These are phyloP conservation scores for Sanderia malayensis DNA, from an alignment of 30 jellyfish, hydroid and myxozoan genomes.

Conservation along the genomic window DNA sequence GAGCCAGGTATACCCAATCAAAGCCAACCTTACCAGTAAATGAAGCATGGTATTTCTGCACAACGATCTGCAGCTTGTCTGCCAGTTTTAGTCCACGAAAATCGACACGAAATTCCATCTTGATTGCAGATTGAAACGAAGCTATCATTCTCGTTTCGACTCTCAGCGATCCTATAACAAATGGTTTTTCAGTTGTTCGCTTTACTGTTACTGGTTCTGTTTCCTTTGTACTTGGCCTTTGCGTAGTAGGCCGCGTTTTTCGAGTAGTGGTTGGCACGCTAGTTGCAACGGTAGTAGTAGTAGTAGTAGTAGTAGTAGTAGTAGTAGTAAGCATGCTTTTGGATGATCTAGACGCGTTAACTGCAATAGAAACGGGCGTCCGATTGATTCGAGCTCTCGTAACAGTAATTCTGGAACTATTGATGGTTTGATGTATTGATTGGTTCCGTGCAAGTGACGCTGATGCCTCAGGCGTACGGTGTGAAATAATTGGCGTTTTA, in stretches of 20 bases:
- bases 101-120: constrained; percentile 31
- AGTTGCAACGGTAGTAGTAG: not conserved
- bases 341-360: too few relatives aligned
- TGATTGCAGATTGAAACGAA: constrained; percentile 14
- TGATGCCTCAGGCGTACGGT: too few relatives aligned
- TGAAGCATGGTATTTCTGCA: constrained; percentile 19
- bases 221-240: not conserved
- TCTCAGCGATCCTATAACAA: constrained; percentile 18
- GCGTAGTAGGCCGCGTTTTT: not conserved
- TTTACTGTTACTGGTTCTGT: constrained; percentile 6
- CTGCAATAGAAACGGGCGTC: too few relatives aligned
- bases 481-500: too few relatives aligned
- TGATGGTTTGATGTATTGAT: too few relatives aligned
- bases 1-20: not conserved
- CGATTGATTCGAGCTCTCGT: too few relatives aligned
- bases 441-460: too few relatives aligned
- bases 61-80: constrained; percentile 40
- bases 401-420: too few relatives aligned
- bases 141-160: constrained; percentile 22
- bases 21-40: constrained; percentile 15
- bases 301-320: not conserved
- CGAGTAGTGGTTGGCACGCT: not conserved
- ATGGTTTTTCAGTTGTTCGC: constrained; percentile 13
- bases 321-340: too few relatives aligned
- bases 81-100: constrained; percentile 47